Evolutionary conservation across 1,140 invertebrate genomes (phyloP).

Genomic region (Paracyclopina nana): DNA sequence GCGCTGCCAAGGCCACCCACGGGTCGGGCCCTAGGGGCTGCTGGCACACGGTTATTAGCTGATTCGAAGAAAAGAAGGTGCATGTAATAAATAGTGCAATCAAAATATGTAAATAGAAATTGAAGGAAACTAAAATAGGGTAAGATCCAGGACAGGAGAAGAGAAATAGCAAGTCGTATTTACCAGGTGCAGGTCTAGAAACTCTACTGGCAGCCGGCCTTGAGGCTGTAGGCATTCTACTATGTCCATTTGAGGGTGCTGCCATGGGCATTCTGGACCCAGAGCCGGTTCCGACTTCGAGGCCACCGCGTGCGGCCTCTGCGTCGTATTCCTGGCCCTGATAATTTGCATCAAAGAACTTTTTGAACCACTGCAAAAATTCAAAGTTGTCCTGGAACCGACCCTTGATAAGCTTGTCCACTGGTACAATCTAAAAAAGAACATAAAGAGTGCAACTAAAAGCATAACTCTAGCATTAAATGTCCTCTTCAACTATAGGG

Average conservation of each 20-base stretch:
- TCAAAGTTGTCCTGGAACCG: slow-evolving; percentile 69
- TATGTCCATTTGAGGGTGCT: background rate
- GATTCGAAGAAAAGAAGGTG: no score
- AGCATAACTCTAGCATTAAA: no score
- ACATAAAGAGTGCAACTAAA: no score
- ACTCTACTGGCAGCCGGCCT: background rate
- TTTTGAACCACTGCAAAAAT: slow-evolving; percentile 99
- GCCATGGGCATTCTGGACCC: background rate
- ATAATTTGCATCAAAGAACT: slow-evolving; percentile 97
- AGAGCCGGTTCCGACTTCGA: slow-evolving; percentile 42
- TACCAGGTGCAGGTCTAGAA: slow-evolving; percentile 1
- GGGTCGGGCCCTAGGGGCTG: no score
- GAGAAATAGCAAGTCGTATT: slow-evolving; percentile 22
- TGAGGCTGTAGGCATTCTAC: background rate
- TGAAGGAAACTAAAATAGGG: no score
- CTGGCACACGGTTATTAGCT: no score
- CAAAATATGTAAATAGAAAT: no score
- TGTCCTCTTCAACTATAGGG: no score
- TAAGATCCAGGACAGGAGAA: no score
- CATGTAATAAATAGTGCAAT: no score
- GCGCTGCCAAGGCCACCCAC: no score
- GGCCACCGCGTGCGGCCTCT: slow-evolving; percentile 54
- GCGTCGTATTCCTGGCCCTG: slow-evolving; percentile 78
- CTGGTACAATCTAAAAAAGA: slow-evolving; percentile 15
- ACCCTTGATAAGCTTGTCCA: slow-evolving; percentile 14